Percentiles rank a stretch among this genome's conserved stretches.
These are phyloP conservation scores for Petromus typicus DNA, from an alignment of 2,113 vertebrate species.

Conservation along the genomic window DNA sequence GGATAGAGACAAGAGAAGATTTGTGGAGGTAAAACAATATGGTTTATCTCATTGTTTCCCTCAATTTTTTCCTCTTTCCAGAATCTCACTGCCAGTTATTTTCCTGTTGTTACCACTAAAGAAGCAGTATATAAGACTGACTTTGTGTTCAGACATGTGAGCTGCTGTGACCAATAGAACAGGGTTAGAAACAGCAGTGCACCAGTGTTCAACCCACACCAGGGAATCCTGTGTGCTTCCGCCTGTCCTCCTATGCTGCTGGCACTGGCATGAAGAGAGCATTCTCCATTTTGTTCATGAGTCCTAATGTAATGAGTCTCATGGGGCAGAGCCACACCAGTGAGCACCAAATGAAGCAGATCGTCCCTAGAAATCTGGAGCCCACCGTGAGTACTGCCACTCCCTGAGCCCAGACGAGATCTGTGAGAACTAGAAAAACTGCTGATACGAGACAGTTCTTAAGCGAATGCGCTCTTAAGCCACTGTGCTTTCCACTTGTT, in stretches of 20 bases:
- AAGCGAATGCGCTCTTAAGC: background rate
- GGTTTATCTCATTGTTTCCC: background rate
- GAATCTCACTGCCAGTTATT: background rate
- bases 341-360: background rate
- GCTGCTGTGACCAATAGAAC: background rate
- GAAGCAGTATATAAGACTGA: background rate
- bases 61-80: conserved; percentile 16
- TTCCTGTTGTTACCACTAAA: background rate
- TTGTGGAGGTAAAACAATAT: background rate
- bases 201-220: background rate
- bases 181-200: background rate
- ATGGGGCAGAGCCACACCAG: background rate
- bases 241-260: background rate
- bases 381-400: background rate
- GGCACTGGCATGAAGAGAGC: background rate
- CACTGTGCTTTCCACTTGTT: background rate
- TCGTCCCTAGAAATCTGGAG: background rate
- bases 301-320: background rate
- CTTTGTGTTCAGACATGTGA: background rate
- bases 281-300: background rate
- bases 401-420: background rate
- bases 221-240: background rate
- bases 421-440: background rate
- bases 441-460: background rate
- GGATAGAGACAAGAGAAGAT: background rate